Percentiles rank a stretch among this genome's conserved stretches.
These are phyloP conservation scores for Zaprionus kolodkinae DNA, from an alignment of 1,140 invertebrate species.

Conservation along the genomic window DNA sequence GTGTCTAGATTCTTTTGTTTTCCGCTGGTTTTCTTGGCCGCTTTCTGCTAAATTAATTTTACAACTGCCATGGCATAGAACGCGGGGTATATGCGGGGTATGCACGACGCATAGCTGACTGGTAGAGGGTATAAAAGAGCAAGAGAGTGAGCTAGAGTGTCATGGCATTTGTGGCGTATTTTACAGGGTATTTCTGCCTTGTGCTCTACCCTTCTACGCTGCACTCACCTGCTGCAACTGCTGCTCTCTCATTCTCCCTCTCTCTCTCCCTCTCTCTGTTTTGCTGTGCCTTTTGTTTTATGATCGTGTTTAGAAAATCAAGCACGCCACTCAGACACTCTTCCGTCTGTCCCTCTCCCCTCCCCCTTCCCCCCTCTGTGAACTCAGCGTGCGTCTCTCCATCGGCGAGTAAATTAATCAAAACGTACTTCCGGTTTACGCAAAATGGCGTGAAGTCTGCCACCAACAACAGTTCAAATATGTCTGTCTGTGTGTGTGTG, in stretches of 20 bases:
- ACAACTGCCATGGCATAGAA: slow-evolving; percentile 27
- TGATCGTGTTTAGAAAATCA: slow-evolving; percentile 59
- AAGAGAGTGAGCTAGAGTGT: background rate
- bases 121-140: background rate
- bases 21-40: background rate
- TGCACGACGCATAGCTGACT: background rate
- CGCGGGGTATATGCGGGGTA: background rate
- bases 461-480: slow-evolving; percentile 42
- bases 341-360: background rate
- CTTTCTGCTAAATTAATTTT: slow-evolving; percentile 78
- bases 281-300: slow-evolving; percentile 62
- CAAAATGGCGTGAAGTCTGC: slow-evolving; percentile 81
- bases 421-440: slow-evolving; percentile 83
- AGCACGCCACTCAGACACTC: slow-evolving; percentile 11
- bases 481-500: slow-evolving; percentile 18
- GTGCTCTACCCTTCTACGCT: background rate
- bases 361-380: background rate
- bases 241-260: background rate
- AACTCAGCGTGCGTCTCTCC: slow-evolving; percentile 66
- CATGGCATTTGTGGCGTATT: background rate
- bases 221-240: no score
- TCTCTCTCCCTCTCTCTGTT: slow-evolving; percentile 20
- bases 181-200: background rate
- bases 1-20: slow-evolving; percentile 56
- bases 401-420: slow-evolving; percentile 82